Percentiles rank a stretch among this genome's conserved stretches.
phyloP scores from a whole-genome alignment of 2,797 vertebrate genomes.

The Pseudomugil gertrudae region DNA sequence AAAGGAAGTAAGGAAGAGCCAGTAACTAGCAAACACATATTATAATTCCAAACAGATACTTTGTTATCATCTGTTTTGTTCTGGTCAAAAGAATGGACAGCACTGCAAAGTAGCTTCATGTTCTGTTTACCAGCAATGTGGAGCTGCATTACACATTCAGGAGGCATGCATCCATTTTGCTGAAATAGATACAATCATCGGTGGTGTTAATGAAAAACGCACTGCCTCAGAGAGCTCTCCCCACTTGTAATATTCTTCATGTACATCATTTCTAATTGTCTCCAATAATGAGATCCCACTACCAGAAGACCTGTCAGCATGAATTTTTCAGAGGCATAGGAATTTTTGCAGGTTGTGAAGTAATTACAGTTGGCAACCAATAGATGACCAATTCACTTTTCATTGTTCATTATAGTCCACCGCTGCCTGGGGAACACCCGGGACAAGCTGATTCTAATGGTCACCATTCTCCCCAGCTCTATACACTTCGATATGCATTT shows the following conservation, averaged over 20 bases:
- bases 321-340: slow-evolving; percentile 53
- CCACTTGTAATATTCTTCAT: slow-evolving; percentile 76
- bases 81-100: slow-evolving; percentile 71
- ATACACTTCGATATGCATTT: slow-evolving; percentile 17
- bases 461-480: slow-evolving; percentile 29
- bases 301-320: slow-evolving; percentile 64
- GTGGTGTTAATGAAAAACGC: slow-evolving; percentile 76
- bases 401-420: slow-evolving; percentile 67
- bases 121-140: slow-evolving; percentile 67
- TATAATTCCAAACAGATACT: slow-evolving; percentile 72
- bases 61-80: slow-evolving; percentile 72
- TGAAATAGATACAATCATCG: slow-evolving; percentile 78
- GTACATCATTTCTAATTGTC: slow-evolving; percentile 80
- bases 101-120: slow-evolving; percentile 71
- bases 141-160: slow-evolving; percentile 72
- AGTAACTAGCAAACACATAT: slow-evolving; percentile 65
- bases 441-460: slow-evolving; percentile 37
- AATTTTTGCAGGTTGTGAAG: slow-evolving; percentile 53
- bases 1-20: slow-evolving; percentile 21
- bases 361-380: slow-evolving; percentile 66
- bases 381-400: slow-evolving; percentile 71
- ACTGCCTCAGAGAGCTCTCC: slow-evolving; percentile 68
- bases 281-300: slow-evolving; percentile 76
- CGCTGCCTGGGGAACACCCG: slow-evolving; percentile 26
- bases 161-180: slow-evolving; percentile 66